Base-by-base conservation (phyloP, 2,888 invertebrate species). In the Meiosimyza decipiens region DNA sequence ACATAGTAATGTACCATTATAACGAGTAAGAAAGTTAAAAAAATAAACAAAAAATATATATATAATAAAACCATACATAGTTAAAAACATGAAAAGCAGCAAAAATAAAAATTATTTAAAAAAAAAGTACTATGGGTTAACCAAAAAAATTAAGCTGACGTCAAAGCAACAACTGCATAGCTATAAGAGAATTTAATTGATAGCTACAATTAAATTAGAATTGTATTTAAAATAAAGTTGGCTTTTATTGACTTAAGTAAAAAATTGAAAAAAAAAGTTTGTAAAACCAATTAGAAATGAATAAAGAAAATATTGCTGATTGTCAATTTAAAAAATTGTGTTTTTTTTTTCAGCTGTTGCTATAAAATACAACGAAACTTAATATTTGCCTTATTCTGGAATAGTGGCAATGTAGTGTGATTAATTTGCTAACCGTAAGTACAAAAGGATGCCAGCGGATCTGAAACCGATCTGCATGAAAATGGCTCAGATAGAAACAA, bases 1-100 rank as follows among this genome's bases (percentile, higher is more conserved):
- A 83, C 84, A 81, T 82, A 82, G 81, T 81, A 82, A 82, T 81
- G 84, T 83, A 83, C 83, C 82, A 80, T 80, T 82, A 72, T 71
- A 16, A 69, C 57, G 60, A 55, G 33, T 65, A 59, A 64, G 49
- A 63, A 6, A 16, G 7, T 52, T 64, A 15, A 28, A 71, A 11
- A 66, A 33, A 65, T n/a, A 60, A 47, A n/a, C n/a, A 16, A 68
- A 67, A 50, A 71, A 68, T 62, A 79, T 71, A 73, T 57, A 50
- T 73, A 76, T 22, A 77, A 72, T 40, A 74, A 72, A 73, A 72
- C 73, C 67, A 73, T 67, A 76, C 57, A 70, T 50, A 74, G 50
- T 47, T 51, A 72, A 71, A 18, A 33, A 55, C 5, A 66, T 13
- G 75, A 74, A 67, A 68, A 72, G 73, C 74, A 62, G 71, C 66